Evolutionary conservation across 2,888 invertebrate genomes (phyloP), one percentile per base, ranked within the genome.

Genomic region (Crocallis elinguaria): DNA sequence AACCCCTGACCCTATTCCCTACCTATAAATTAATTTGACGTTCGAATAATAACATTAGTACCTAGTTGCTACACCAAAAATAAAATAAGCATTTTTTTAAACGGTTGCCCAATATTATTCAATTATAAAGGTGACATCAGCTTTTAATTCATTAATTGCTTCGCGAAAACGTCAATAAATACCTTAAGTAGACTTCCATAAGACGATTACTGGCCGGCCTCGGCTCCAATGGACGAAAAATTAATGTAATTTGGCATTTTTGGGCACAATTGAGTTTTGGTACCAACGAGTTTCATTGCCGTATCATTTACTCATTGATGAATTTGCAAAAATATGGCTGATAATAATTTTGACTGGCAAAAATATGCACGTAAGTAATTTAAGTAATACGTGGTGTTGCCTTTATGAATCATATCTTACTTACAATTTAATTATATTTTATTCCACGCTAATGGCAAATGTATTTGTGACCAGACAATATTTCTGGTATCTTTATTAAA

Each of bases 111-210:
- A 42, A 13, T 21, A 19, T n/a, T 36, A 21, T 36, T 36, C 44
- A 41, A 45, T 52, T 45, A 36, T 37, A 21, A 38, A 16, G 12
- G 48, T 60, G 60, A 58, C 58, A 54, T 60, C 56, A 60, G 35
- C 27, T 21, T 43, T 52, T 44, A 57, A 63, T 60, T 58, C 49
- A 54, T 60, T 60, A 60, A 63, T 60, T 60, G 51, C 53, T 33
- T 48, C 50, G 45, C 36, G 51, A 42, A 60, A 32, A 57, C 53
- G 53, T 41, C 56, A 60, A 60, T 60, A 62, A 53, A 51, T 58
- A 43, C 60, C 51, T 33, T 48, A 44, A 51, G 49, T 46, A 44
- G 56, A 63, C 60, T 63, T 63, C 60, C 58, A 58, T 52, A 60
- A 52, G 58, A 60, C 63, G 60, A 48, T 54, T 54, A 52, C 48